Evolutionary conservation across 2,888 invertebrate genomes (phyloP).

Genomic region (Oscheius sp.): DNA sequence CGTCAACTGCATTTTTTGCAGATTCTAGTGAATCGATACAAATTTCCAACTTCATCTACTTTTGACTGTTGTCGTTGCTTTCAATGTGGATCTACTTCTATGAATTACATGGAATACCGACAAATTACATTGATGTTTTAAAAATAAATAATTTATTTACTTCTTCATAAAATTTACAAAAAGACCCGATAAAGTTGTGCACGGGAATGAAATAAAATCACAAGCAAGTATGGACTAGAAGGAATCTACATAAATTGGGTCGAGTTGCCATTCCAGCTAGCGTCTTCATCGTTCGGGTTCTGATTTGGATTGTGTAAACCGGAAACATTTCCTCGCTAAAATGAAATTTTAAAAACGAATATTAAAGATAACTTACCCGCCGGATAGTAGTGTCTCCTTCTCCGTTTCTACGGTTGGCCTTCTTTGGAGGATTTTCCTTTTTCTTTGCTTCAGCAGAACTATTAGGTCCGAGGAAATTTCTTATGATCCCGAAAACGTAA

Average conservation of each 20-base stretch:
- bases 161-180: background rate
- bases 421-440: background rate
- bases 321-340: conserved; percentile 54
- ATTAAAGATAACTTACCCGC: conserved; percentile 10
- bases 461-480: background rate
- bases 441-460: conserved; percentile 4
- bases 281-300: conserved; percentile 46
- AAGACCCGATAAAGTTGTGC: background rate
- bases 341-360: background rate
- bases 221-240: background rate
- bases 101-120: no score
- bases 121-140: no score
- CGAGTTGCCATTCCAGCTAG: conserved; percentile 60
- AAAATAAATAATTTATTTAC: no score
- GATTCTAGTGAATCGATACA: conserved; percentile 58
- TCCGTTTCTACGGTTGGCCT: background rate
- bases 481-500: background rate
- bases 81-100: no score
- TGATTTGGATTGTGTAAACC: conserved; percentile 49
- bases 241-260: conserved; percentile 49
- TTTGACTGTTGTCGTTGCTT: background rate
- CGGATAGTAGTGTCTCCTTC: conserved; percentile 23
- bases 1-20: conserved; percentile 46
- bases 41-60: conserved; percentile 41
- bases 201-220: background rate